Base-by-base conservation (phyloP, 37 sponge, comb jelly and placozoan genomes). In the Petrosia ficiformis region DNA sequence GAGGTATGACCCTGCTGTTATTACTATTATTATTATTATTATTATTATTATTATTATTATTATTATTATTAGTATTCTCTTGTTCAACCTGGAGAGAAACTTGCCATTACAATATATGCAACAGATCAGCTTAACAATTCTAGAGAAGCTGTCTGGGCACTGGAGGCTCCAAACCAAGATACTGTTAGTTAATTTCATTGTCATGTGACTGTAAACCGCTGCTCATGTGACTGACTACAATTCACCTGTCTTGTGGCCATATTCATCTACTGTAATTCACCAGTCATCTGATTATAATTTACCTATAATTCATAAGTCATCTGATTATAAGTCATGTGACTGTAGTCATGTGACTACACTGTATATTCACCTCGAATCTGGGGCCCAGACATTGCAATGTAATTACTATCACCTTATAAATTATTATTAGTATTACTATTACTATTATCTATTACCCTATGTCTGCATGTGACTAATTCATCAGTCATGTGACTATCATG, bases 141-240 rank as follows among this genome's bases (percentile, higher is more conserved):
- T 68, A 59, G 87, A 52, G 91, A 90, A 41, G 91, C 87, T 28
- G 86, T 90, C 40, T 90, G 91, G 91, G 85, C 91, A 0, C 59
- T 85, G 39, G 74, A 86, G 44, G 76, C 87, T 8, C 91, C 91
- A 33, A 75, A 66, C 1, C 71, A 77, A 42, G 67, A 67, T 10
- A 73, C 86, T 11, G 91, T 90, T 40, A 82, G 91, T 79, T 31
- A 29, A 30, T 19, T 36, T 43, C 67, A 35, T 52, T 33, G 5
- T 4, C 24, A 57, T 72, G 21, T 44, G 56, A 16, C 2, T 72
- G 73, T 3, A 26, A 21, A 4, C n/a, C n/a, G 19, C 11, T 76
- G 77, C 33, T 2, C 33, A 2, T 64, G n/a, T n/a, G n/a, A n/a
- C n/a, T n/a, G n/a, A n/a, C n/a, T n/a, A n/a, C n/a, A n/a, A n/a